Conservation (phyloP, 2,888 invertebrate genomes). For the Labia minor region DNA sequence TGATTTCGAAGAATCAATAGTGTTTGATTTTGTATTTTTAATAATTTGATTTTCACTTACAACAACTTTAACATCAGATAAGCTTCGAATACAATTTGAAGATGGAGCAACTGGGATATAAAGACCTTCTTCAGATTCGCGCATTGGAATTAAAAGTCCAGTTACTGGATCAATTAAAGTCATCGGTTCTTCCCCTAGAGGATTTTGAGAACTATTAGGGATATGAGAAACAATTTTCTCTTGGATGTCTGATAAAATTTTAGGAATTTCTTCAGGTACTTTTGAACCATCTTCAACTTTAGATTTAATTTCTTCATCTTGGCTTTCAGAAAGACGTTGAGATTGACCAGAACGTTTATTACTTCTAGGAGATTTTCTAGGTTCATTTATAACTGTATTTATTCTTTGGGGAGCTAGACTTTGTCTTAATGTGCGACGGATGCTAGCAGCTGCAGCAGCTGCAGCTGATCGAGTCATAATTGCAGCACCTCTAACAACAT, state of each 20-base stretch:
- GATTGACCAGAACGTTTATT: constrained; percentile 19
- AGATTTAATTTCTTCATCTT: constrained; percentile 21
- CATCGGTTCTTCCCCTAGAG: constrained; percentile 44
- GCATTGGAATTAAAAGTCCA: constrained; percentile 56
- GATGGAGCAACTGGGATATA: constrained; percentile 44
- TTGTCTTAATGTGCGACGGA: constrained; percentile 20
- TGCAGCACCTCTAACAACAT: constrained; percentile 62
- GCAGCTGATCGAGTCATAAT: constrained; percentile 37
- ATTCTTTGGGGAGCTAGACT: constrained; percentile 15
- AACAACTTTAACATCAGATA: background rate
- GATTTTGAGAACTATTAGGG: constrained; percentile 23
- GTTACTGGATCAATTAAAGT: constrained; percentile 64
- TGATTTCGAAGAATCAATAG: constrained; percentile 17
- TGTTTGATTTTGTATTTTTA: too few relatives aligned
- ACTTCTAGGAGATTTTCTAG: constrained; percentile 24
- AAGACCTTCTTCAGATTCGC: constrained; percentile 58
- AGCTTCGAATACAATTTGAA: background rate
- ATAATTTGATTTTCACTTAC: background rate
- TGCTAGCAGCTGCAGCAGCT: constrained; percentile 28
- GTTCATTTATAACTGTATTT: constrained; percentile 16
- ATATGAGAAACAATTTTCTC: constrained; percentile 26
- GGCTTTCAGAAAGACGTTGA: constrained; percentile 22
- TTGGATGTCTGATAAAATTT: constrained; percentile 29
- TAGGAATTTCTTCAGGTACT: constrained; percentile 27
- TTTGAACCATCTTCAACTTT: constrained; percentile 15